Base-by-base conservation (phyloP, 2,888 invertebrate species). In the Lepidochrysops patricia region DNA sequence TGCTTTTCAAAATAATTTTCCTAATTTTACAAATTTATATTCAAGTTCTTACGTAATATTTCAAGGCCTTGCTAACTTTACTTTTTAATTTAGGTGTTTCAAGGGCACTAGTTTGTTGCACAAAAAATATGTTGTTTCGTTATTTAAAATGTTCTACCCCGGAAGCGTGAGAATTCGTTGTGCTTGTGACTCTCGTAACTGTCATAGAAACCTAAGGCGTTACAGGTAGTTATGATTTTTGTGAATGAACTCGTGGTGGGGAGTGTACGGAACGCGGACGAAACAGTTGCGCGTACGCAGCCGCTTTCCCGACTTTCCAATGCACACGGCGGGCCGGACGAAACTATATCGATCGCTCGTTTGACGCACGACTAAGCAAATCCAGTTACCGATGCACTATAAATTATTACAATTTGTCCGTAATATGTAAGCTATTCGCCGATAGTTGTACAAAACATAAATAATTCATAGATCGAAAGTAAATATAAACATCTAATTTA, bases 221-320 rank as follows among this genome's bases (percentile, higher is more conserved):
- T 50, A 13, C 6, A 49, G 35, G 26, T n/a, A 23, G 50, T 35
- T 19, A n/a, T 57, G 32, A 34, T 52, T 59, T 75, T 78, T 76
- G 75, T 78, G 75, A 79, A 79, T 77, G 76, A 71, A 67, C 67
- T 66, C 70, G 72, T 71, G 75, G 72, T 72, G 68, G 71, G 70
- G 69, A 70, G 74, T 72, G 72, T 74, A 73, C 71, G 81, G 82
- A 83, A 82, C 82, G 84, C 82, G 82, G 79, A 80, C 77, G 75
- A 74, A 71, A 63, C 67, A 67, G 66, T 66, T 69, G 66, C 67
- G 73, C 74, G 77, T 73, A 74, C 71, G 73, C 71, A 69, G 67
- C 58, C 68, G 70, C 84, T 84, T 84, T 86, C 82, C 84, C 83
- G 80, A 82, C 82, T 84, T 85, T 84, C 82, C 82, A 76, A 74